These are phyloP conservation scores for Andrena marginata DNA, from an alignment of 2,888 invertebrate species.

Conservation along the genomic window DNA sequence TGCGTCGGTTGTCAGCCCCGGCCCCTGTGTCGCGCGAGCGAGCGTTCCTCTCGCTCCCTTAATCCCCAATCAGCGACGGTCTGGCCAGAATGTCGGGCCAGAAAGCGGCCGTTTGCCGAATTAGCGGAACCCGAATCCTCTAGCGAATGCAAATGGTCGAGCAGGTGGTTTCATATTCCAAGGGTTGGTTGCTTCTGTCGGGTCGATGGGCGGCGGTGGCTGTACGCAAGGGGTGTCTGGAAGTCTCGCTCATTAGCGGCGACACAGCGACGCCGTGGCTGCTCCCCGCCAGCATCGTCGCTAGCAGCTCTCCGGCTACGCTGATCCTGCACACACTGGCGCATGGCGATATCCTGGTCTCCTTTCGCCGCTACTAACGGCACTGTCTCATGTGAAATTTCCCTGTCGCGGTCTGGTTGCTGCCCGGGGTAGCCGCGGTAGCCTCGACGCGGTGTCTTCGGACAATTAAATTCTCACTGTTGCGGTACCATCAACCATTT, in stretches of 20 bases:
- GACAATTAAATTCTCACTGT: too few species aligned
- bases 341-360: constrained; percentile 6
- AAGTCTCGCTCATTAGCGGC: constrained; percentile 75
- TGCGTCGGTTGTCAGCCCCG: constrained; percentile 10
- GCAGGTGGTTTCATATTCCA: constrained; percentile 75
- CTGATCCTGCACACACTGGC: constrained; percentile 14
- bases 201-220: constrained; percentile 39
- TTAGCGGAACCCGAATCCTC: constrained; percentile 62
- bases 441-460: too few species aligned
- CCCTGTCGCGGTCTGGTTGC: not conserved
- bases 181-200: constrained; percentile 45
- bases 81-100: constrained; percentile 27
- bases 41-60: constrained; percentile 36
- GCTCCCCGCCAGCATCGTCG: constrained; percentile 26
- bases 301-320: constrained; percentile 32
- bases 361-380: not conserved
- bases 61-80: constrained; percentile 53
- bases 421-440: too few species aligned
- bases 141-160: constrained; percentile 59
- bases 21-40: not conserved
- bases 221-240: constrained; percentile 61
- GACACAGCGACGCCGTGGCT: constrained; percentile 60
- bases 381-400: not conserved
- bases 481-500: too few species aligned
- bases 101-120: constrained; percentile 58